Base-by-base conservation (phyloP, 2,113 vertebrate genomes). In the Odontophorus gujanensis region DNA sequence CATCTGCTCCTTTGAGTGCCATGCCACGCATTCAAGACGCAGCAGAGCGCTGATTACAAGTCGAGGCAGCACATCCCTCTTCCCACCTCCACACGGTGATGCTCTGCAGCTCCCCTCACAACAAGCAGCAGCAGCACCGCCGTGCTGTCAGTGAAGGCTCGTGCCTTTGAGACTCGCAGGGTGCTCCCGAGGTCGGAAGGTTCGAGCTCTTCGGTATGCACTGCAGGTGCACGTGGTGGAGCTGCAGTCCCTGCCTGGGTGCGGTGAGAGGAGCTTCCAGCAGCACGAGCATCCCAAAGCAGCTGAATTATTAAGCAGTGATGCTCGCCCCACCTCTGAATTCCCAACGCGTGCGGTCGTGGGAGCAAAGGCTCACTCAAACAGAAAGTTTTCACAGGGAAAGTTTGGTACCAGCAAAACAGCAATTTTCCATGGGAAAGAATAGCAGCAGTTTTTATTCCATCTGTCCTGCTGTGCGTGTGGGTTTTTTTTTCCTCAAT, bases 281-380 rank as follows among this genome's bases (percentile, higher is more conserved):
- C 1, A 0, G 51, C 69, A 84, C 51, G 61, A 86, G 7, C 45
- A 24, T 95, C 91, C 89, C 87, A 80, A 47, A 82, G 81, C 89
- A 80, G 42, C 57, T 96, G 78, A 95, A 92, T 93, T 93, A 89
- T 92, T 93, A 18, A 95, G 53, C 50, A 79, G n/a, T 40, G 84
- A 71, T 89, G 84, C 59, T 91, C 85, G 50, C 48, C 63, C 53
- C 68, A 28, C 28, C 47, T 96, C 53, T 76, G 58, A 65, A 87
- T 86, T 94, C 91, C 86, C 86, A 88, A 45, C 48, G 48, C 66
- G 59, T 22, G 57, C 83, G 47, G 66, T 13, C 81, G 86, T 6
- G n/a, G 85, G 75, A 91, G 59, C 24, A 87, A 80, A 92, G 48
- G 79, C 62, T 73, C 2, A 0, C 43, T 50, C 74, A 72, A 87